Evolutionary conservation across 2,797 vertebrate species (phyloP), one percentile per base, ranked within the genome.

Genomic region (Aplochiton taeniatus): DNA sequence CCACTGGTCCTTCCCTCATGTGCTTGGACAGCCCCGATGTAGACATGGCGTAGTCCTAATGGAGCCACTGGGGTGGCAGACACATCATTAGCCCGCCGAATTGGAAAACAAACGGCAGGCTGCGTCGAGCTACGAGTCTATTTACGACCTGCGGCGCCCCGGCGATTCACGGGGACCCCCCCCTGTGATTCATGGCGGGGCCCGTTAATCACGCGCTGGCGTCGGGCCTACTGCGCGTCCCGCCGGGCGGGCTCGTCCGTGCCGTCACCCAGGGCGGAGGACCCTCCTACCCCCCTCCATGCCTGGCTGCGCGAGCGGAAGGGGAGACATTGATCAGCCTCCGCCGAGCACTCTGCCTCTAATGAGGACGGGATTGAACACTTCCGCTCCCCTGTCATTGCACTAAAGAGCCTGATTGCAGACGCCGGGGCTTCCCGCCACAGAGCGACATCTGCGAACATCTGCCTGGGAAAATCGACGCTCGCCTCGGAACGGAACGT

Each of bases 391-490:
- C 79, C 56, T 70, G 72, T 82, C 84, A 72, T 71, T 51, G 65
- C 63, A 74, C 75, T 81, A 84, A 89, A 83, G 81, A 88, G 83
- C 80, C 73, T 74, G 76, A 87, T 77, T 81, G 79, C 81, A 83
- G 79, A 86, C 78, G 83, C 82, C 53, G 56, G 79, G 62, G 74
- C 82, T 85, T 80, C 61, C 84, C 80, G 75, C 6, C 9, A 6
- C 8, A 81, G 82, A 85, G 82, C 48, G 63, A 84, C 85, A 89
- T 90, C 87, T 87, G 87, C 76, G 80, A 86, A 81, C 86, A 87
- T 88, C 89, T 90, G 88, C 83, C 90, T 87, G 80, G 82, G 75
- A 87, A 87, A 89, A 88, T 76, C 4, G 79, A 81, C 78, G 77
- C 82, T 68, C 81, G 81, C 79, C 78, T 88, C 81, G 79, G 82